Conservation (phyloP, 1,140 invertebrate genomes). For the Mylabris phalerata region DNA sequence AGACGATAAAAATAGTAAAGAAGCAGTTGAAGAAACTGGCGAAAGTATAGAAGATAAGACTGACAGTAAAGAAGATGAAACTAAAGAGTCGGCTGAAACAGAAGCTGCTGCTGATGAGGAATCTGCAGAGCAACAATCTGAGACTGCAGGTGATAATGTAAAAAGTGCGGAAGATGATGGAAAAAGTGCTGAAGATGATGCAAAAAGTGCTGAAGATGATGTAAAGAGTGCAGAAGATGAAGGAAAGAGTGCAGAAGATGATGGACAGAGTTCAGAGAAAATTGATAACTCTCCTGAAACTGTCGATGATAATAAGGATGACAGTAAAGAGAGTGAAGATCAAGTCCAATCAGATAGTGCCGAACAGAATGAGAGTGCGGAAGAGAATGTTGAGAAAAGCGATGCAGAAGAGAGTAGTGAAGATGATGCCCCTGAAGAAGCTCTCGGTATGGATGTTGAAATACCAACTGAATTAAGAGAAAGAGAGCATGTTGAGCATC, state of each 20-base stretch:
- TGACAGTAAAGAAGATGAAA: constrained; percentile 24
- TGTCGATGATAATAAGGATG: constrained; percentile 28
- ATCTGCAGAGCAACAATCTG: constrained; percentile 1
- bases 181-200: constrained; percentile 20
- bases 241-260: constrained; percentile 20
- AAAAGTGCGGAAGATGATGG: constrained; percentile 25
- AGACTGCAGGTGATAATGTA: constrained; percentile 23
- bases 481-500: constrained; percentile 71
- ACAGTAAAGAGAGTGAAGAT: constrained; percentile 31
- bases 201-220: constrained; percentile 26
- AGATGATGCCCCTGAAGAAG: constrained; percentile 45
- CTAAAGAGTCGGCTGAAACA: constrained; percentile 20
- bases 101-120: constrained; percentile 3
- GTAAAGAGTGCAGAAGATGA: constrained; percentile 29
- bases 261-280: constrained; percentile 21
- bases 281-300: background rate
- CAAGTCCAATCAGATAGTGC: constrained; percentile 14
- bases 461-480: constrained; percentile 70
- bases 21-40: constrained; percentile 20
- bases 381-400: constrained; percentile 28
- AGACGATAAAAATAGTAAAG: constrained; percentile 11
- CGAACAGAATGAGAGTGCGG: constrained; percentile 22
- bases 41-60: constrained; percentile 26
- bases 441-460: constrained; percentile 58
- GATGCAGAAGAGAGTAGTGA: constrained; percentile 22